Percentiles rank a stretch among this genome's conserved stretches.
These are phyloP conservation scores for Bradypodion ventrale DNA, from an alignment of 2,797 vertebrate genomes.

Conservation along the genomic window DNA sequence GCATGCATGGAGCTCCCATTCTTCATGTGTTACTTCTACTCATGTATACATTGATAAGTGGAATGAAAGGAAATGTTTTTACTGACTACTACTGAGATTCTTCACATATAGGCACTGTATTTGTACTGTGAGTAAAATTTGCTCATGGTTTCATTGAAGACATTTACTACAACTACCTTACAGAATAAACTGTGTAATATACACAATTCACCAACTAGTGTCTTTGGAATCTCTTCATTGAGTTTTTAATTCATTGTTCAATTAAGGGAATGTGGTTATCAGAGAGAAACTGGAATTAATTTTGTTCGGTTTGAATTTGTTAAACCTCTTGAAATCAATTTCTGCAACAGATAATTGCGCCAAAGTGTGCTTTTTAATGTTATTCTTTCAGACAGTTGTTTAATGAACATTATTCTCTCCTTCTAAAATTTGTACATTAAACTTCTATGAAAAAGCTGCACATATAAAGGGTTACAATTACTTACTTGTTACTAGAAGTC, in stretches of 20 bases:
- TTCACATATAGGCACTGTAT: background rate
- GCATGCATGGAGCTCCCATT: no score
- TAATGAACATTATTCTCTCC: background rate
- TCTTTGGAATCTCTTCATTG: slow-evolving; percentile 35
- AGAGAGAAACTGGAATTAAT: slow-evolving; percentile 14
- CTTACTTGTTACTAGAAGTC: background rate
- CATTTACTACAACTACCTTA: slow-evolving; percentile 48
- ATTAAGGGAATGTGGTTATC: background rate
- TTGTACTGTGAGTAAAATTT: background rate
- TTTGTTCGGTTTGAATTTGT: slow-evolving; percentile 38
- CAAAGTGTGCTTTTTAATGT: background rate
- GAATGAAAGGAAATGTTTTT: background rate
- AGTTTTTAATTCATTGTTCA: slow-evolving; percentile 42
- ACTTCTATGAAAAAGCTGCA: background rate
- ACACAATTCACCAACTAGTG: background rate
- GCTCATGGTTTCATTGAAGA: slow-evolving; percentile 49
- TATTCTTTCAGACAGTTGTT: background rate
- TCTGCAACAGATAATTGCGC: background rate
- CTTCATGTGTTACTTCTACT: background rate
- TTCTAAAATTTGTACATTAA: background rate
- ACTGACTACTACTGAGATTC: background rate
- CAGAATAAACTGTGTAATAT: slow-evolving; percentile 59
- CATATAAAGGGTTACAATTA: background rate
- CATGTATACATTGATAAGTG: background rate
- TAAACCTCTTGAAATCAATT: background rate